These are phyloP conservation scores for Urocyon cinereoargenteus DNA, from an alignment of 2,797 vertebrate species.

Conservation along the genomic window DNA sequence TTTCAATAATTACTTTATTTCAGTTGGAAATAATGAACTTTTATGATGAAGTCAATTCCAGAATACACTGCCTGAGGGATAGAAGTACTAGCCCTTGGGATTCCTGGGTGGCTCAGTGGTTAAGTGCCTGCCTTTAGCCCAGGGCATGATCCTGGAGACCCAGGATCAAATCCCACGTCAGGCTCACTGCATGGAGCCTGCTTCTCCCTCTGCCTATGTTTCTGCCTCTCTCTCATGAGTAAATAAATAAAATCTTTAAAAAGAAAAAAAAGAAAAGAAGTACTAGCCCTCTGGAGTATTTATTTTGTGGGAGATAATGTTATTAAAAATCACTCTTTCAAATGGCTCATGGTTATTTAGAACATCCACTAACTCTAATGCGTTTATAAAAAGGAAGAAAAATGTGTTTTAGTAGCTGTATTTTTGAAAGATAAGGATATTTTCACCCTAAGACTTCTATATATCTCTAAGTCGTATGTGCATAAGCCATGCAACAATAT, in stretches of 20 bases:
- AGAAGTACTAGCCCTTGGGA: background rate
- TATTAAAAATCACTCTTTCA: slow-evolving; percentile 52
- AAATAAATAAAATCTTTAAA: no score
- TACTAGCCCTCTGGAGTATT: background rate
- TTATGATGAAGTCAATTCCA: slow-evolving; percentile 28
- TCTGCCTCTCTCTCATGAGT: no score
- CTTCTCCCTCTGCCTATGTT: no score
- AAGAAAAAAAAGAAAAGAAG: background rate
- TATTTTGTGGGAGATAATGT: slow-evolving; percentile 26
- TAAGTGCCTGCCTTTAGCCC: no score
- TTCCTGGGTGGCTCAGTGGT: no score
- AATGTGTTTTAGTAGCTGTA: slow-evolving; percentile 14
- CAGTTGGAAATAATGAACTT: slow-evolving; percentile 36
- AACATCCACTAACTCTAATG: slow-evolving; percentile 21
- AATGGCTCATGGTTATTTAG: slow-evolving; percentile 42
- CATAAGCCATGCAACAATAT: slow-evolving; percentile 44
- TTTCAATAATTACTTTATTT: slow-evolving; percentile 7
- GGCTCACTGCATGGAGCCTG: no score
- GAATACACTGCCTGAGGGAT: background rate
- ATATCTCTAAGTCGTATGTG: background rate
- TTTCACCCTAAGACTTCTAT: background rate
- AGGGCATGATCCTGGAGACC: no score
- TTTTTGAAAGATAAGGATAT: slow-evolving; percentile 22
- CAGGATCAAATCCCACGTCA: no score
- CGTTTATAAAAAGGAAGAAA: slow-evolving; percentile 46